Percentiles rank a stretch among this genome's conserved stretches.
Conservation (phyloP, 2,113 vertebrate genomes). For the Aplodontia rufa region DNA sequence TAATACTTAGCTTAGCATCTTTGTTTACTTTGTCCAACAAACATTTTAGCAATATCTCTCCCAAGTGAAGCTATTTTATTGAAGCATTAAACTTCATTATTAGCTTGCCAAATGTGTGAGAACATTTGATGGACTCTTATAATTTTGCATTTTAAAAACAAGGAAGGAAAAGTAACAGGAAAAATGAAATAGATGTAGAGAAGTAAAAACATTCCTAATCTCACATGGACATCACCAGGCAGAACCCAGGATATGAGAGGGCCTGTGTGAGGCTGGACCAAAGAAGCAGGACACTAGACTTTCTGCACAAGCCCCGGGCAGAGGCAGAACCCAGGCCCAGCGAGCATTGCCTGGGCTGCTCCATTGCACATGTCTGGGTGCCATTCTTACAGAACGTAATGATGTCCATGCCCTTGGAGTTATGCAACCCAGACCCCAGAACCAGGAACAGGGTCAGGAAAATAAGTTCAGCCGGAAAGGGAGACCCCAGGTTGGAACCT, state of each 20-base stretch:
- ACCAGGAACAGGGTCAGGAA: background rate
- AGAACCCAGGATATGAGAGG: background rate
- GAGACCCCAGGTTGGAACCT: background rate
- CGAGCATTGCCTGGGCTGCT: background rate
- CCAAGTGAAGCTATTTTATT: background rate
- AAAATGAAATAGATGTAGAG: background rate
- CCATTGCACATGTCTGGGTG: background rate
- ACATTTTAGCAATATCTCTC: background rate
- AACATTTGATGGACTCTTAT: background rate
- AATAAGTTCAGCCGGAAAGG: background rate
- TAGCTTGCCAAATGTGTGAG: background rate
- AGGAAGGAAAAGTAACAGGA: background rate
- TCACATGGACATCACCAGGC: background rate
- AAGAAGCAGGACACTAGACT: background rate
- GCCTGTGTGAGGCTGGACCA: background rate
- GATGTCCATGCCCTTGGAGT: background rate
- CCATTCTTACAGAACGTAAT: background rate
- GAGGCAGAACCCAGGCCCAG: background rate
- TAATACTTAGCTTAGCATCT: background rate
- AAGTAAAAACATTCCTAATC: background rate
- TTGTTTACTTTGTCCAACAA: background rate
- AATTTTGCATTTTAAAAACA: background rate
- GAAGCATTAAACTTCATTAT: background rate
- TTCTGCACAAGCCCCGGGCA: background rate
- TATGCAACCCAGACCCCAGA: background rate